Evolutionary conservation across 2,113 vertebrate species (phyloP), one percentile per base, ranked within the genome.

Genomic region (Marmota monax): DNA sequence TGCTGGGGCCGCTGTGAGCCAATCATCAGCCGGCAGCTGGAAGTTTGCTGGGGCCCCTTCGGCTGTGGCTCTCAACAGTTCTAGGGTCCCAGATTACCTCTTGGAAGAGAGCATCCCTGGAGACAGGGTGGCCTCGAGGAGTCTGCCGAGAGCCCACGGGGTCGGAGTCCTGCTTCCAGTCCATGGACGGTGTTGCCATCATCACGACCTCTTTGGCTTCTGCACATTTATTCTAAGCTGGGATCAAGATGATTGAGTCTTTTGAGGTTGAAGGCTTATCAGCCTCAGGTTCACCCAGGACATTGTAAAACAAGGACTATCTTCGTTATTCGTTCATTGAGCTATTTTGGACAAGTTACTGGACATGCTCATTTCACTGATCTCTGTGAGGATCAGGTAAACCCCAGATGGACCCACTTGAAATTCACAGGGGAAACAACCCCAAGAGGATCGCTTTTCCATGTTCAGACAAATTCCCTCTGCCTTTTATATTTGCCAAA

Each of bases 321-420:
- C 1, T 23, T 51, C 34, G 1, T 0, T 0, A 0, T 20, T 45
- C 17, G 37, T 27, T 5, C 4, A 39, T 1, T 11, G 17, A 86
- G 34, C 67, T 48, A 51, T 34, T 83, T 32, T 53, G 16, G 45
- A 69, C 7, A 73, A 79, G 39, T 51, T 65, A 9, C 20, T 42
- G 72, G 22, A 72, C 42, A 42, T 80, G 23, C 25, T 87, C 27
- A 6, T 29, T 69, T 61, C 17, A 17, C 12, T 73, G 10, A 13
- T 23, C 42, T 79, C 34, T 56, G 25, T 37, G 5, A 32, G 58
- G 53, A 83, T 67, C 5, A 69, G 48, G 48, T 69, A 42, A 58
- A 83, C 3, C 13, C 8, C 22, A 16, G 45, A 87, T 1, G 73
- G n/a, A 78, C 5, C 37, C 37, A 51, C 51, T 51, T 42, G 45